Evolutionary conservation across 2,888 invertebrate species (phyloP), one percentile per base, ranked within the genome.

Genomic region (Atrina japonica): DNA sequence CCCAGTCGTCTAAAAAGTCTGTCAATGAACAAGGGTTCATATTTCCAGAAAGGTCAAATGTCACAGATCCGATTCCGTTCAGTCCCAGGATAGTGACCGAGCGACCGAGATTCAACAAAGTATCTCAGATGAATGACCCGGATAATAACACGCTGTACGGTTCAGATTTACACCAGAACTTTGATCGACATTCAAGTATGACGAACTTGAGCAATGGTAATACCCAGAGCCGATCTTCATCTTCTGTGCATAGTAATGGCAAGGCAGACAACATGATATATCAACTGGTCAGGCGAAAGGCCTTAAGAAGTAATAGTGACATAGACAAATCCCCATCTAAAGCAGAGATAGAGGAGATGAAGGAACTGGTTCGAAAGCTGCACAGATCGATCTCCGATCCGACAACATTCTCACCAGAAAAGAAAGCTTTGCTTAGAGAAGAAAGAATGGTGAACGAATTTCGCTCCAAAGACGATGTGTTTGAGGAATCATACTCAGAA

Each of bases 281-380:
- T 7, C 27, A 18, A 14, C 30, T 58, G 6, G 16, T 59, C 18
- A 43, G 68, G 45, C 41, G 53, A n/a, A 61, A 27, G 30, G 61
- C 61, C 6, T 35, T 61, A 1, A 41, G 61, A 14, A 61, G 61
- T 30, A 64, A 77, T 7, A 82, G 81, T 45, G 72, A 74, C 9
- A 72, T 77, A 9, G 79, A 79, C 6, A 65, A 71, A 18, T 82
- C 81, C 0, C 81, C 81, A 6, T 80, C 80, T 41, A 80, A 82
- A 43, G 70, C 73, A 5, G 80, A 77, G 2, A 80, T 78, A 16
- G 63, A 72, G 52, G 66, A 75, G 2, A 67, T 73, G 0, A 64
- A 73, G 2, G 77, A 75, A 6, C 67, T 72, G 1, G 47, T 71
- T 16, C 64, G 66, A 9, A 70, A 61, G 14, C 74, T 77, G 29